Base-by-base conservation (phyloP, 2,113 vertebrate genomes). In the Ammodytes marinus region DNA sequence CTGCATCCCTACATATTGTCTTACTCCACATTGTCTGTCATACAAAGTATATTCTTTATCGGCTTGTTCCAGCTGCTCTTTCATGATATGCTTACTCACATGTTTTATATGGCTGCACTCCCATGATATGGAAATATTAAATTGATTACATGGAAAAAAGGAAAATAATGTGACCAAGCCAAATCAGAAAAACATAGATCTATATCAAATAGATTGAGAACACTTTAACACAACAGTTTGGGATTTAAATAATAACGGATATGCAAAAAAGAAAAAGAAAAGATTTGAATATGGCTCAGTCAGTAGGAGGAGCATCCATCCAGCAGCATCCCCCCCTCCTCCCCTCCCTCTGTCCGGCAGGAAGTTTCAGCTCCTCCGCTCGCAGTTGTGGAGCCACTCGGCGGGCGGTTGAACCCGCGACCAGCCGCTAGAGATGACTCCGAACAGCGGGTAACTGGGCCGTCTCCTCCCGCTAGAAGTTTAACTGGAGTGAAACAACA, bases 331-430 rank as follows among this genome's bases (percentile, higher is more conserved):
- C 40, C 82, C 27, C 81, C 83, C 80, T 69, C 90, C 68, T 27
- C 70, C 74, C 65, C 61, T 55, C 57, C 53, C 5, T 66, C 39
- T 39, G 64, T 54, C 85, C 79, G 8, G 83, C 91, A 94, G 93
- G 93, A 94, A 95, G 93, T 93, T 89, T 82, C 39, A 69, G 47
- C 70, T 45, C 27, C 69, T 58, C 67, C 19, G 65, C 3, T 6
- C 43, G 47, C 68, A 75, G 43, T 86, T 83, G n/a, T 4, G 72
- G 72, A 63, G 59, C 61, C 64, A 43, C 59, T 15, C 79, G 64
- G 67, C 72, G 72, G 72, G 58, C 65, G 39, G 77, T 72, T 19
- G 67, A 74, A 75, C 64, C 59, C 10, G 19, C 68, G 47, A 6
- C 58, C 75, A 46, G 75, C 63, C 64, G 60, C 55, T 1, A 5